Base-by-base conservation (phyloP, 2,888 invertebrate genomes). In the Chloroclystis v-ata region DNA sequence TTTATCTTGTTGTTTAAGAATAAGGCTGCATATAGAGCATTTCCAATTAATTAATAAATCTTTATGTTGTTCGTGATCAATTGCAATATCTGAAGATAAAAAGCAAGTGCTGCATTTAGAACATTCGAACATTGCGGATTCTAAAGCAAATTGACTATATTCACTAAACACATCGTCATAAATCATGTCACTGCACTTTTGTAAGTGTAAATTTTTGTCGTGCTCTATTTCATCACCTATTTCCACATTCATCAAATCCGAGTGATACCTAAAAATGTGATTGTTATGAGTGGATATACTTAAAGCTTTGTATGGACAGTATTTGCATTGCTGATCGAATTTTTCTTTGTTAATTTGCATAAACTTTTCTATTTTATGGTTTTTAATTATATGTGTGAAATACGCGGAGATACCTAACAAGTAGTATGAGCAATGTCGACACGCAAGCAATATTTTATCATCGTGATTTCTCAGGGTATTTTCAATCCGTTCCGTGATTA, bases 71-170 rank as follows among this genome's bases (percentile, higher is more conserved):
- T 48, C 47, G 57, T 83, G 83, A 32, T 69, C 60, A 14, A 49
- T 59, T 25, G 78, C 78, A 43, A 60, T 41, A 47, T 64, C 56
- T 13, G 69, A 65, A 32, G 74, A 69, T 39, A 82, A 53, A 63
- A 83, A 83, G 52, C 69, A 66, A 32, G 80, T 59, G 48, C 76
- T 67, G 62, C 83, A 83, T 60, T 72, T 69, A 43, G 54, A 50
- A 55, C 83, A 83, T 67, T 75, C 73, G 53, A 71, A 82, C 28
- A 82, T 40, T 41, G 67, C 60, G 24, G 68, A 70, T 59, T 77
- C 69, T 33, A 70, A 59, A 11, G 68, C 62, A 49, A 57, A 54
- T 1, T 35, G 16, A 24, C 49, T 44, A 7, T 49, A 37, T 13
- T 45, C 33, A 42, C 28, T 37, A 6, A 28, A 28, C 11, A 28